A percentile compares a stretch with the other conserved stretches of the same genome.
phyloP scores from a whole-genome alignment of 2,888 invertebrate genomes.

The Himalopsyche japonica region DNA sequence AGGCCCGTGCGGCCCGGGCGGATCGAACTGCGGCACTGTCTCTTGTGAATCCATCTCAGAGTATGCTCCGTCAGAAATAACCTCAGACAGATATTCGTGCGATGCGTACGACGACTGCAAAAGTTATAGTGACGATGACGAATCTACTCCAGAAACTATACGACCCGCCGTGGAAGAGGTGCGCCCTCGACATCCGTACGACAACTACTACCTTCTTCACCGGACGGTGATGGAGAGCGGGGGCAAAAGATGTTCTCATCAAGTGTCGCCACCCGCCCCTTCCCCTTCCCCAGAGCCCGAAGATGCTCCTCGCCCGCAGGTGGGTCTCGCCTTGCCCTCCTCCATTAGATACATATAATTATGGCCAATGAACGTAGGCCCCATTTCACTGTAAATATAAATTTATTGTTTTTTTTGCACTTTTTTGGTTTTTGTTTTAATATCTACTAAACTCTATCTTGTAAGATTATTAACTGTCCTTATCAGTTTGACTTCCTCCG shows the following conservation, averaged over 20 bases:
- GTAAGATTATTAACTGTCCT: background rate
- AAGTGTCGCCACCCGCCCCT: slow-evolving; percentile 51
- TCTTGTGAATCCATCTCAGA: background rate
- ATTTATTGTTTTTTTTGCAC: background rate
- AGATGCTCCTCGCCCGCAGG: slow-evolving; percentile 30
- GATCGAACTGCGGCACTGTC: slow-evolving; percentile 25
- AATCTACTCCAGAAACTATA: background rate
- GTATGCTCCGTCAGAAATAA: background rate
- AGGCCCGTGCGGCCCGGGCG: slow-evolving; percentile 20
- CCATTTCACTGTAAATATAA: background rate
- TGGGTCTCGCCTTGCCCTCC: slow-evolving; percentile 38
- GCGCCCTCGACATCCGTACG: slow-evolving; percentile 57
- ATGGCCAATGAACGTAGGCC: background rate
- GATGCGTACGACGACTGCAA: background rate
- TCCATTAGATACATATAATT: slow-evolving; percentile 8
- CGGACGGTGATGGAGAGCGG: slow-evolving; percentile 52
- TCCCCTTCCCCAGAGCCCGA: slow-evolving; percentile 44
- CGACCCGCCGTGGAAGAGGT: slow-evolving; percentile 46
- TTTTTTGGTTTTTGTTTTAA: background rate
- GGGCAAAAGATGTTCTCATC: slow-evolving; percentile 54
- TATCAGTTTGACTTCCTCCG: background rate
- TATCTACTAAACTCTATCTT: background rate
- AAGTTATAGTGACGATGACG: background rate
- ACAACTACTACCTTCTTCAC: slow-evolving; percentile 57
- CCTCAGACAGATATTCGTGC: background rate